Base-by-base conservation (phyloP, 1,140 invertebrate genomes). In the Leguminivora glycinivorella region DNA sequence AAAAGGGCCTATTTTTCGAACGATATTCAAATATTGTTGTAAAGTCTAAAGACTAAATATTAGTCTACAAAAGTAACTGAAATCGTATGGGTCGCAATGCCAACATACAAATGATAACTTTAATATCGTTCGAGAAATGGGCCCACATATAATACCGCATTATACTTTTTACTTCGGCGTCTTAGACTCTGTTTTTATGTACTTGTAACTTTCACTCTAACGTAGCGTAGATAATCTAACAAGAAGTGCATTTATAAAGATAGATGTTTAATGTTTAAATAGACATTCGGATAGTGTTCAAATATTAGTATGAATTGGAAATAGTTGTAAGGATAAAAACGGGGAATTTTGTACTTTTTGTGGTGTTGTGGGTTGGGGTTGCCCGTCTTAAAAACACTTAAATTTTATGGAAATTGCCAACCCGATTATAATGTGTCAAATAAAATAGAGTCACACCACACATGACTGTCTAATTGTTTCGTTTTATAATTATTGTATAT, bases 221-320 rank as follows among this genome's bases (percentile, higher is more conserved):
- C 77, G 81, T 76, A 85, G 75, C 52, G 40, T 88, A 87, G 83
- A 76, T 75, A 77, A 85, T 84, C 77, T 83, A 88, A 87, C 78
- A 87, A 84, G 79, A 91, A 91, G 87, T 91, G 89, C 89, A 91
- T 91, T 91, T 91, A 91, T 90, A 88, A 88, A 84, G 69, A 88
- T 89, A 88, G 84, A 85, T 83, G 78, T 82, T 81, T 83, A 88
- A 88, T 90, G 85, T 84, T 87, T 86, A 87, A 84, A 81, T 88
- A 84, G 79, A 80, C 72, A 81, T 87, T 78, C 81, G 83, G 73
- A 85, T 88, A 88, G 87, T 88, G 83, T 88, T 87, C 83, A 87
- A 77, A 81, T 82, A 75, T 82, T 85, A 87, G 83, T 74, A 79
- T 78, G 77, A 82, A 79, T 78, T 83, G 75, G 81, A 75, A 75